Evolutionary conservation across 1,140 invertebrate genomes (phyloP).

Genomic region (Drosophila mojavensis): DNA sequence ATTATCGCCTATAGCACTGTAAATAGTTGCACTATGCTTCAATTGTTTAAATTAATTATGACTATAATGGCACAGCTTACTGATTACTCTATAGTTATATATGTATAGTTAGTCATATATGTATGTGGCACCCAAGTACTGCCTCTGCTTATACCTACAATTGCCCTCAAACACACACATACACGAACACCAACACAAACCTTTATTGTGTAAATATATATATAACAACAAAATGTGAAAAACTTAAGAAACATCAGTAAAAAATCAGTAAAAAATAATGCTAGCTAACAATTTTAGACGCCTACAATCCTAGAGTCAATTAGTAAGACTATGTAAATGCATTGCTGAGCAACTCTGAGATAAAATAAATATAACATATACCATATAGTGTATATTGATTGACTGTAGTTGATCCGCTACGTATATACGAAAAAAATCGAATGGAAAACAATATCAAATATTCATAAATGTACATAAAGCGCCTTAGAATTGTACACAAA

Average conservation of each 20-base stretch:
- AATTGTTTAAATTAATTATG: conserved; percentile 13
- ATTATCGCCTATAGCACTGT: conserved; percentile 34
- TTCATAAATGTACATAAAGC: conserved; percentile 63
- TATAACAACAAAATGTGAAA: conserved; percentile 19
- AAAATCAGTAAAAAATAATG: conserved; percentile 71
- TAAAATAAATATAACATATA: neutral
- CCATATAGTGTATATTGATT: neutral
- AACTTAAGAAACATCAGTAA: conserved; percentile 65
- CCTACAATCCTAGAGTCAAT: conserved; percentile 51
- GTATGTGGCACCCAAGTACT: conserved; percentile 45
- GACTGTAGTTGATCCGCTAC: conserved; percentile 8
- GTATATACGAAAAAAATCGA: conserved; percentile 29
- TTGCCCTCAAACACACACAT: conserved; percentile 27
- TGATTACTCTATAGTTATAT: conserved; percentile 24
- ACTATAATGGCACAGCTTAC: conserved; percentile 53
- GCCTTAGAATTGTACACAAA: conserved; percentile 62
- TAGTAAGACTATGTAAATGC: conserved; percentile 39
- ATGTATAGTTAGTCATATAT: conserved; percentile 26
- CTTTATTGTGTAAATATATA: conserved; percentile 60
- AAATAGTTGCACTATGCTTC: conserved; percentile 53
- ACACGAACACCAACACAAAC: conserved; percentile 38
- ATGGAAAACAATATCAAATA: conserved; percentile 21
- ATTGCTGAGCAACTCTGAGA: conserved; percentile 38
- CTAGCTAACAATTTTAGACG: conserved; percentile 58
- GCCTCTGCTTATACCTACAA: conserved; percentile 55